Evolutionary conservation across 2,888 invertebrate species (phyloP).

Genomic region (Smittia sp.): DNA sequence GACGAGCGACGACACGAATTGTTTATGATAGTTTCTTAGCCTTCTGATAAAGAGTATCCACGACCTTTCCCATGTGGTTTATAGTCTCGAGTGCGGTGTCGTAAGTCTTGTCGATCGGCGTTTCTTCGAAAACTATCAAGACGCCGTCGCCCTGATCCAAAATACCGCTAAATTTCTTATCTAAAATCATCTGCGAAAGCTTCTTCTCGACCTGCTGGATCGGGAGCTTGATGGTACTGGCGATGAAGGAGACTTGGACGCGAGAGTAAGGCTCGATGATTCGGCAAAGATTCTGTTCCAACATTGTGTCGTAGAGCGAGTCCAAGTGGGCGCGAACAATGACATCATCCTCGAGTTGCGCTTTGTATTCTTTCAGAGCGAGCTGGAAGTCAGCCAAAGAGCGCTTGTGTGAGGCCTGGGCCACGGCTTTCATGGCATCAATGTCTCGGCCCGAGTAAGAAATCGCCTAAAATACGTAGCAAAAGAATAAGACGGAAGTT

Average conservation of each 20-base stretch:
- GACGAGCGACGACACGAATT: not conserved
- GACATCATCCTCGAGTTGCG: constrained; percentile 90
- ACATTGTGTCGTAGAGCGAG: constrained; percentile 95
- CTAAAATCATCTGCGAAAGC: constrained; percentile 98
- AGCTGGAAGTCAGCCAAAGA: constrained; percentile 96
- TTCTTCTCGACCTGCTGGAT: constrained; percentile 95
- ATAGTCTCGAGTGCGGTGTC: constrained; percentile 96
- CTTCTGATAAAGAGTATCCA: constrained; percentile 98
- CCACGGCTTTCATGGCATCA: constrained; percentile 97
- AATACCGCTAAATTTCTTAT: constrained; percentile 95
- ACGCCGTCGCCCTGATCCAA: constrained; percentile 98
- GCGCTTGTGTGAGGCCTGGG: constrained; percentile 92
- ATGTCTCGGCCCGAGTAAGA: constrained; percentile 94
- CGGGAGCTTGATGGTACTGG: constrained; percentile 84
- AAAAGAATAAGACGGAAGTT: not conserved
- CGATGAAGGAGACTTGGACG: constrained; percentile 92
- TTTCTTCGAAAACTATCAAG: constrained; percentile 95
- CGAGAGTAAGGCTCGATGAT: constrained; percentile 98
- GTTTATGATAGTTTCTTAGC: constrained; percentile 93
- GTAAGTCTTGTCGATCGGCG: constrained; percentile 92
- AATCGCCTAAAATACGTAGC: constrained; percentile 61
- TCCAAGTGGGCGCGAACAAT: constrained; percentile 96
- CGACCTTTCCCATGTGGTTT: constrained; percentile 99
- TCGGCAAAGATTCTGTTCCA: constrained; percentile 97
- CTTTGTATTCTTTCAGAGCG: constrained; percentile 80